Evolutionary conservation across 2,797 vertebrate genomes (phyloP), one percentile per base, ranked within the genome.

Genomic region (Avahi laniger): DNA sequence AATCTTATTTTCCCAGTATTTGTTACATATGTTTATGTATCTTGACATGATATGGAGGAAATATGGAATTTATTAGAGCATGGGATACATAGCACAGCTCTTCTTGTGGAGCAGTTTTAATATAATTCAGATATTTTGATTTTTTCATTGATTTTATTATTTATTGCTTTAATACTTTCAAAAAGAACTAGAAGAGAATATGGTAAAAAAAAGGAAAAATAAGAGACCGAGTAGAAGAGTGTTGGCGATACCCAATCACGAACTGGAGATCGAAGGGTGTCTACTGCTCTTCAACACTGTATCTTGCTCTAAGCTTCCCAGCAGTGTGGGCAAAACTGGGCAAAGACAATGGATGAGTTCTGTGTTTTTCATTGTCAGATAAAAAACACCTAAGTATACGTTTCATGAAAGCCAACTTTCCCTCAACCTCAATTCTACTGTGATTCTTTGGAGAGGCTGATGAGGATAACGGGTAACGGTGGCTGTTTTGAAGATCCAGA

Each of bases 251-350:
- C 22, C 10, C 14, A 5, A 0, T 17, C 61, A 22, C 7, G 33
- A 52, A 12, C 28, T 18, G 48, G 11, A 5, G 57, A 30, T 13
- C 10, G 5, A 15, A 26, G 24, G 20, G 7, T 5, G 8, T 4
- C 1, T 2, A 3, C 7, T 0, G 13, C 17, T 43, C 38, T 13
- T 1, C 33, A 35, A 4, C 8, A 1, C 35, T 9, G 1, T 1
- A 10, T 59, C 54, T 17, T 4, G 67, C 50, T 20, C 7, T 11
- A 35, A 11, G 6, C 38, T 48, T 89, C 38, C 61, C 8, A 18
- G 48, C 22, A 28, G 13, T 14, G 2, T 30, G 13, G 48, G 22
- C 2, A 57, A 41, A 67, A 17, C 0, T 10, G 43, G 50, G 48
- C 18, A 11, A 89, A 73, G 41, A n/a, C 0, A 8, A 17, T 3